Base-by-base conservation (phyloP, 2,113 vertebrate species). In the Sinocyclocheilus anophthalmus region DNA sequence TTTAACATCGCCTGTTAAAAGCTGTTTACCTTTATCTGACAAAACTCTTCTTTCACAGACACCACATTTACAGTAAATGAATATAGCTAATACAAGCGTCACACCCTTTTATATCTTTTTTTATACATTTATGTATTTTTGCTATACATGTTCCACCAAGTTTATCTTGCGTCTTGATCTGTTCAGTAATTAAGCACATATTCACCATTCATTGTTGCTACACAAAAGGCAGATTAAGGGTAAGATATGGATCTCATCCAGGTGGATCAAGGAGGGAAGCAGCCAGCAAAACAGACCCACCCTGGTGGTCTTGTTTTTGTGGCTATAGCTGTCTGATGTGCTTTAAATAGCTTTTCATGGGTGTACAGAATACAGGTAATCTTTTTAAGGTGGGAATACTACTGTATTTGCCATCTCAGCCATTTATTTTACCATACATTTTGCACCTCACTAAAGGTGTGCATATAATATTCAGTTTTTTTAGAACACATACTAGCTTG, bases 121-220 rank as follows among this genome's bases (percentile, higher is more conserved):
- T 26, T 45, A 24, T 24, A 26, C 37, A 18, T 18, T 20, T 30
- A n/a, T 48, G 20, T 84, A 33, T 55, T 53, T 50, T 33, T 39
- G 5, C 33, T 16, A 11, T 48, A 48, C 45, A 42, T 42, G 42
- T 42, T 39, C 5, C 39, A 42, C 20, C 4, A 24, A 53, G 37
- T 39, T 61, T 69, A 86, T 77, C 18, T 39, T 59, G 16, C 22
- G 0, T 20, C 20, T 50, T 20, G 2, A 77, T 69, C 57, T 76
- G n/a, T 76, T 79, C 16, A 37, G 55, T 86, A 42, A 67, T 73
- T 12, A 48, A 33, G 24, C n/a, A 83, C 18, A 83, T 53, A 70
- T 70, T 70, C 77, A 67, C 4, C 37, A 76, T 80, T 65, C 65
- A n/a, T 67, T 83, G 48, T 70, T 83, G 65, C 9, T 70, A 83